Base-by-base conservation (phyloP, 2,113 vertebrate species). In the Mixornis gularis region DNA sequence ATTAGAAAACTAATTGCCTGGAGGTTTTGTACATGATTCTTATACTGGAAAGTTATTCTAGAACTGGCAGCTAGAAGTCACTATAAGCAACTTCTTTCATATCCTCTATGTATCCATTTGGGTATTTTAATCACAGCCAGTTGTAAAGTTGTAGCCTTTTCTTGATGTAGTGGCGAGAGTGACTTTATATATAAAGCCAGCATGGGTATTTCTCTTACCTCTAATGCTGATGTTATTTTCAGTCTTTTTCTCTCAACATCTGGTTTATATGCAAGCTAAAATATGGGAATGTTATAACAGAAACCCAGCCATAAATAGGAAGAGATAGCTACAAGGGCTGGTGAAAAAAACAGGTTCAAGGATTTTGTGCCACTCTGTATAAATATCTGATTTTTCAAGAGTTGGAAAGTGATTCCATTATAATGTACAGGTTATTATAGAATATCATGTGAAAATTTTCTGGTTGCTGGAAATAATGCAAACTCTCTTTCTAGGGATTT, bases 1-100 rank as follows among this genome's bases (percentile, higher is more conserved):
- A 78, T 90, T 90, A 91, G 82, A 93, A 92, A 93, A 87, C 55
- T 77, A 93, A 85, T 64, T 77, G 91, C 91, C 89, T 92, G 87
- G 71, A 94, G 92, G 85, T 82, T 92, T 95, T 87, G 81, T 52
- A 56, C 48, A 77, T 63, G 56, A 83, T 80, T 92, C 74, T 77
- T 83, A 40, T 3, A 41, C 30, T 73, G 60, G 68, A 84, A 88
- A 80, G 82, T 73, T 91, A 83, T 90, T 94, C 71, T 66, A 66
- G 64, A 83, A 27, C 36, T 94, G 71, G 66, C 90, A 91, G 85
- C 79, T 82, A 92, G 87, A 94, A 95, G 81, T 82, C 79, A 89
- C 58, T 89, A 21, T 41, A 73, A 82, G 53, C 53, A 82, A 62
- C 56, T 82, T 71, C 56, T 89, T 91, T 82, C 46, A 22, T 69